Evolutionary conservation across 1,140 invertebrate genomes (phyloP), one percentile per base, ranked within the genome.

Genomic region (Calycopis cecrops): DNA sequence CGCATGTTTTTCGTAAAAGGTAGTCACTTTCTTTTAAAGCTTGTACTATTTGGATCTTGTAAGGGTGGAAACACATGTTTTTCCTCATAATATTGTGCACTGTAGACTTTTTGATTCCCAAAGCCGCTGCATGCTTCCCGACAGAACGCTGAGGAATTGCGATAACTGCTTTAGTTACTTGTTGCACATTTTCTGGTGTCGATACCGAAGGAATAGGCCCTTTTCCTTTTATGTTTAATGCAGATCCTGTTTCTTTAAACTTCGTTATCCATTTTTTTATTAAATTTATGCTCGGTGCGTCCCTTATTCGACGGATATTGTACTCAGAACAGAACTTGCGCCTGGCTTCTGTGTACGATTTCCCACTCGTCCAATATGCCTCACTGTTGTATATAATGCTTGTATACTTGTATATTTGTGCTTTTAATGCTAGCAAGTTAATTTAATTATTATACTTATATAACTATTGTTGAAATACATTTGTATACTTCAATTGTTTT

Each of bases 241-340:
- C 14, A 53, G 40, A 35, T n/a, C 18, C 50, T 48, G 42, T 48
- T 51, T 44, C 18, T 33, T 37, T 33, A 17, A 55, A 55, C 47
- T 47, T 57, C 34, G 44, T 17, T 47, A 50, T 37, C 55, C 51
- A 57, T 34, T 53, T 48, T 33, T 42, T n/a, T n/a, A n/a, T n/a
- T n/a, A n/a, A n/a, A n/a, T n/a, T n/a, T n/a, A n/a, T n/a, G n/a
- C n/a, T n/a, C n/a, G n/a, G n/a, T n/a, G n/a, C n/a, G n/a, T n/a
- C n/a, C n/a, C n/a, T n/a, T n/a, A n/a, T n/a, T n/a, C n/a, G n/a
- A n/a, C n/a, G n/a, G n/a, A n/a, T n/a, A n/a, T n/a, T n/a, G n/a
- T n/a, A n/a, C n/a, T n/a, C n/a, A n/a, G n/a, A n/a, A n/a, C n/a
- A n/a, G n/a, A n/a, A n/a, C n/a, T n/a, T n/a, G n/a, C n/a, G n/a